Conservation (phyloP, 2,113 vertebrate genomes). For the cattle (Bos taurus) region ARS-UCD2.0 NC_037357.1:82545001-82545500, state of each 20-base stretch:
- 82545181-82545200: neutral
- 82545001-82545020: neutral
- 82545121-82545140: neutral
- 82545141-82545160: neutral
- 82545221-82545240: neutral
- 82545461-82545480: neutral
- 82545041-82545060: neutral
- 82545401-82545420: neutral
- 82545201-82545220: neutral
- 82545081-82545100: neutral
- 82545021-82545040: neutral
- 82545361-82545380: neutral
- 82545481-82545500: neutral
- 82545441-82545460: neutral
- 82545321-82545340: neutral
- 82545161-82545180: neutral
- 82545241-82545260: neutral
- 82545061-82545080: neutral
- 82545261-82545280: slow-evolving; percentile 2
- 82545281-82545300: neutral
- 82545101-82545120: slow-evolving; percentile 2
- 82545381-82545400: neutral
- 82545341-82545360: neutral
- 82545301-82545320: slow-evolving; percentile 10
- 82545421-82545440: neutral